These are phyloP conservation scores for Lophotis ruficrista DNA, from an alignment of 2,113 vertebrate genomes.

Conservation along the genomic window DNA sequence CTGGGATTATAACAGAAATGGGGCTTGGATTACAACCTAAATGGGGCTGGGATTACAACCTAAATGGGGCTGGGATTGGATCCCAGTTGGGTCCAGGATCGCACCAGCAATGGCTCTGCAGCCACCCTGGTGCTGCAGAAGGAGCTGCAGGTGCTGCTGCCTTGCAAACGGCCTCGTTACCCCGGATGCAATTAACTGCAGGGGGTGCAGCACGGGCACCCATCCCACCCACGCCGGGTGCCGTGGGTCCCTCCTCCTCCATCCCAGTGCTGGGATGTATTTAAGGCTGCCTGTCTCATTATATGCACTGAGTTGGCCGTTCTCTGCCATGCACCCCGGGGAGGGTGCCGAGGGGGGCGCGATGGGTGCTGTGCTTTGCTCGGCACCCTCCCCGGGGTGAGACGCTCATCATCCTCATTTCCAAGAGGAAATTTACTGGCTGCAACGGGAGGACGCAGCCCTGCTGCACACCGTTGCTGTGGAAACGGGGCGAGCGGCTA, in stretches of 20 bases:
- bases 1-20: background rate
- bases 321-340: background rate
- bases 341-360: no score
- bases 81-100: no score
- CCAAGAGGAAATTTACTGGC: constrained; percentile 38
- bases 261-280: background rate
- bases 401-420: background rate
- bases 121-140: background rate
- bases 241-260: background rate
- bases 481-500: constrained; percentile 46
- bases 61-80: no score
- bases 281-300: background rate
- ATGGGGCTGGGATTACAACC: no score
- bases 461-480: constrained; percentile 52
- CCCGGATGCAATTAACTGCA: background rate
- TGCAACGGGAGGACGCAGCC: background rate
- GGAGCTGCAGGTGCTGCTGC: background rate
- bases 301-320: background rate
- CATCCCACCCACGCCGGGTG: fast-evolving
- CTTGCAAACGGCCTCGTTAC: background rate
- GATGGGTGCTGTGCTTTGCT: background rate
- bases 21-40: no score
- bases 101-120: background rate
- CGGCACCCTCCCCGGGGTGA: background rate
- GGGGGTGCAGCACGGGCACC: background rate